Conservation (phyloP, 2,113 vertebrate species). For the Cryptotis parvus region DNA sequence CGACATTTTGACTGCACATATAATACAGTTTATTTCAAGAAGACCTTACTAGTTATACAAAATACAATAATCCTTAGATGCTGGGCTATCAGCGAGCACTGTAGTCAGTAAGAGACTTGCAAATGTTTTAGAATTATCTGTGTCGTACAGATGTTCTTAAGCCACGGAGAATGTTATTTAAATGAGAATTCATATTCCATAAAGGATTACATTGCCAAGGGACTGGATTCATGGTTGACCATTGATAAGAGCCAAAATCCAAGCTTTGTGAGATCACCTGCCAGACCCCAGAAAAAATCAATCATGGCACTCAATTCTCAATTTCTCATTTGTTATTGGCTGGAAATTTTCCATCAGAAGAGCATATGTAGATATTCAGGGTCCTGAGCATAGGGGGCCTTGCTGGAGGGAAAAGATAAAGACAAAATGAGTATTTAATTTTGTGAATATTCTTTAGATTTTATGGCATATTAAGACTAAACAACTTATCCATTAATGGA, state of each 20-base stretch:
- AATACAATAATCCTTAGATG: slow-evolving; percentile 50
- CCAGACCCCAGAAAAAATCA: background rate
- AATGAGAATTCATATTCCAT: slow-evolving; percentile 63
- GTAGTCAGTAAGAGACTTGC: slow-evolving; percentile 42
- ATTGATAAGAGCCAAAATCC: slow-evolving; percentile 55
- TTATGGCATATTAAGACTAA: background rate
- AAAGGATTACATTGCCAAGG: slow-evolving; percentile 56
- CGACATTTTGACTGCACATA: background rate
- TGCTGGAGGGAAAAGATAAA: background rate
- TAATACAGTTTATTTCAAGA: slow-evolving; percentile 20
- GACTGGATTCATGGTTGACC: slow-evolving; percentile 54
- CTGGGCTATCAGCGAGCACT: slow-evolving; percentile 17
- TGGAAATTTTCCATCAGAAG: background rate
- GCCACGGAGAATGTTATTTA: slow-evolving; percentile 70
- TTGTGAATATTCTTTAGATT: background rate
- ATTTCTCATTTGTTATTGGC: background rate
- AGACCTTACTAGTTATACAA: background rate
- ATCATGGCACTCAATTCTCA: background rate
- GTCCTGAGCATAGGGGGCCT: background rate
- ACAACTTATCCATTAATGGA: background rate
- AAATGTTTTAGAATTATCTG: slow-evolving; percentile 74
- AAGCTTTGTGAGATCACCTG: background rate
- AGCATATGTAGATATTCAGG: background rate
- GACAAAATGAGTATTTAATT: background rate
- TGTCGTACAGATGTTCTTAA: slow-evolving; percentile 70